These are phyloP conservation scores for Xylota segnis DNA, from an alignment of 2,888 invertebrate genomes.

Conservation along the genomic window DNA sequence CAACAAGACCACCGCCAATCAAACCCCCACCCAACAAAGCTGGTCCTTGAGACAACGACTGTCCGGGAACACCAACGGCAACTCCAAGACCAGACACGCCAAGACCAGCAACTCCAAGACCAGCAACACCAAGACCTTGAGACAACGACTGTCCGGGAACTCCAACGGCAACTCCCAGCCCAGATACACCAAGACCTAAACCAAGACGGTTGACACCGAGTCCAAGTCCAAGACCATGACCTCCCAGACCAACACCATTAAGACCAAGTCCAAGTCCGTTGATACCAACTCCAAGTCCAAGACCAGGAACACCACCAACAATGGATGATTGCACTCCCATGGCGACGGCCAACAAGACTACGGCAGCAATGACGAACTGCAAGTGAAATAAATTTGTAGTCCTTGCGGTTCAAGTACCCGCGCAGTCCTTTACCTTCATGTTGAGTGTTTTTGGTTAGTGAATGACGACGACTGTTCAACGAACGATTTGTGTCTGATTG, in stretches of 20 bases:
- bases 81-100: constrained; percentile 74
- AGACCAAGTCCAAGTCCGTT: constrained; percentile 18
- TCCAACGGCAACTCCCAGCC: constrained; percentile 53
- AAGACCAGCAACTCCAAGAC: constrained; percentile 21
- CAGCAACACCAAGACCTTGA: constrained; percentile 56
- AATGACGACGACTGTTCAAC: constrained; percentile 31
- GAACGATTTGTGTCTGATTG: constrained; percentile 50
- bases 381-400: constrained; percentile 16
- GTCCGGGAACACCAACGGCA: constrained; percentile 29
- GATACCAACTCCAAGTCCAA: constrained; percentile 8
- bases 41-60: constrained; percentile 68
- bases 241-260: constrained; percentile 14
- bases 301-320: constrained; percentile 75
- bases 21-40: constrained; percentile 78
- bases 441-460: constrained; percentile 28
- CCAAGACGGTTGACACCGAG: not conserved
- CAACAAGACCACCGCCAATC: constrained; percentile 80
- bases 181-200: constrained; percentile 71
- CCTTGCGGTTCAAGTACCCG: not conserved
- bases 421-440: constrained; percentile 58
- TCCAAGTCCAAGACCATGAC: not conserved
- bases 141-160: constrained; percentile 49
- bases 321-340: constrained; percentile 81
- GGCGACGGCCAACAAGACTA: constrained; percentile 82
- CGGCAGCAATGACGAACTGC: constrained; percentile 80